Evolutionary conservation across 2,888 invertebrate species (phyloP), one percentile per base, ranked within the genome.

Genomic region (Ectemnius cavifrons): DNA sequence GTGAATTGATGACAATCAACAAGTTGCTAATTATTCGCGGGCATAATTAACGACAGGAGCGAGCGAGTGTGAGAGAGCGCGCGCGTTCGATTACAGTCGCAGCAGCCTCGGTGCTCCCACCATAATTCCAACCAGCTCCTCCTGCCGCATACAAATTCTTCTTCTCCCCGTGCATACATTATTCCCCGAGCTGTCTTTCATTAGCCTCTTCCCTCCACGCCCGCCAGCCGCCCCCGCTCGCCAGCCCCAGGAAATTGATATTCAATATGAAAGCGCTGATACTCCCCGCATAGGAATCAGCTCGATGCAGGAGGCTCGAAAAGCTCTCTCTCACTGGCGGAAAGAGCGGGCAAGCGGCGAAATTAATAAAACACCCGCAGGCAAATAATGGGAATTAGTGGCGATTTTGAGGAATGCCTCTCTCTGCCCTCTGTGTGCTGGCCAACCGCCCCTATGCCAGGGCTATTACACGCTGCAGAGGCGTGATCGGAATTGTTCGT

Each of bases 1-100:
- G 67, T 67, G 71, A 72, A 80, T 78, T 65, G 78, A 78, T 73
- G 78, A 73, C 78, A 68, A 82, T 82, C 82, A 82, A 82, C 82
- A 82, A 82, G 82, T 80, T 83, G 82, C 66, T 79, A 79, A 83
- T 82, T 79, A 74, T 77, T 67, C 62, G 52, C 14, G 66, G 16
- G 63, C 61, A 74, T 72, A 75, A 77, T 80, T 77, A 79, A 81
- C 73, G 66, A 58, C 63, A 61, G 62, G 70, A 27, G 63, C 60
- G 14, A 1, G 52, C 52, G 13, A 14, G 49, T 49, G 16, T 3
- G 49, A n/a, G n/a, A 49, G n/a, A 16, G 16, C 0, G 16, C 2
- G 47, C 5, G n/a, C 47, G 47, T 4, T 47, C 11, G 47, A 47
- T 47, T 14, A 52, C 8, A 16, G 16, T 11, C 8, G 5, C 4